Percentiles rank a stretch among this genome's conserved stretches.
These are phyloP conservation scores for Synanthedon myopaeformis DNA, from an alignment of 2,888 invertebrate genomes.

Conservation along the genomic window DNA sequence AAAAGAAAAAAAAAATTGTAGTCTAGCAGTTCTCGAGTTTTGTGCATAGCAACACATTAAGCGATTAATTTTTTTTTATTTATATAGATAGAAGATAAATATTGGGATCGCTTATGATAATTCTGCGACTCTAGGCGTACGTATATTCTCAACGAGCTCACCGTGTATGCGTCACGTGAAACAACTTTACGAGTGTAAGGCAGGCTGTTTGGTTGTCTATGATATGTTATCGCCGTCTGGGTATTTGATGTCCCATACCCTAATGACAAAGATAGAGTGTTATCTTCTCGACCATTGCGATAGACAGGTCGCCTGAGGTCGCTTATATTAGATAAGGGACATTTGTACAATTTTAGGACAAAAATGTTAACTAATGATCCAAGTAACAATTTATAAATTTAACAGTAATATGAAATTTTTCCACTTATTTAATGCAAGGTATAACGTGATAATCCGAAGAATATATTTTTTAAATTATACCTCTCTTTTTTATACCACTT, in stretches of 20 bases:
- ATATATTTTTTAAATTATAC: too few species aligned
- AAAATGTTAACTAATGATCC: not conserved
- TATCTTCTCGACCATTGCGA: conserved; percentile 22
- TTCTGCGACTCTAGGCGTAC: too few species aligned
- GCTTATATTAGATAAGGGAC: not conserved
- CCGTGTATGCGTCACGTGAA: conserved; percentile 28
- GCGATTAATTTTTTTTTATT: too few species aligned
- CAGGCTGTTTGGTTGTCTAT: conserved; percentile 38
- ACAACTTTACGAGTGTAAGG: conserved; percentile 54
- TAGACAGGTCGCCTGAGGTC: conserved; percentile 11
- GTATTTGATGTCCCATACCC: conserved; percentile 24
- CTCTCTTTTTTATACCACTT: too few species aligned
- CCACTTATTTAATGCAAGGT: too few species aligned
- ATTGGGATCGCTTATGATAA: too few species aligned
- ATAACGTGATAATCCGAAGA: too few species aligned
- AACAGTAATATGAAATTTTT: not conserved
- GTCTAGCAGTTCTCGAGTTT: too few species aligned
- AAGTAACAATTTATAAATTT: not conserved
- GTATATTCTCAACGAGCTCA: conserved; percentile 7
- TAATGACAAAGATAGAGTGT: conserved; percentile 18
- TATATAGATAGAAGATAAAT: too few species aligned
- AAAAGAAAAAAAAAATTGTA: too few species aligned
- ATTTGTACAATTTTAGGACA: not conserved
- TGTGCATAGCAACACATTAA: too few species aligned
- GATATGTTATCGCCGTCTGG: conserved; percentile 47